Percentiles rank a stretch among this genome's conserved stretches.
These are phyloP conservation scores for Diogma glabrata DNA, from an alignment of 2,888 invertebrate genomes.

Conservation along the genomic window DNA sequence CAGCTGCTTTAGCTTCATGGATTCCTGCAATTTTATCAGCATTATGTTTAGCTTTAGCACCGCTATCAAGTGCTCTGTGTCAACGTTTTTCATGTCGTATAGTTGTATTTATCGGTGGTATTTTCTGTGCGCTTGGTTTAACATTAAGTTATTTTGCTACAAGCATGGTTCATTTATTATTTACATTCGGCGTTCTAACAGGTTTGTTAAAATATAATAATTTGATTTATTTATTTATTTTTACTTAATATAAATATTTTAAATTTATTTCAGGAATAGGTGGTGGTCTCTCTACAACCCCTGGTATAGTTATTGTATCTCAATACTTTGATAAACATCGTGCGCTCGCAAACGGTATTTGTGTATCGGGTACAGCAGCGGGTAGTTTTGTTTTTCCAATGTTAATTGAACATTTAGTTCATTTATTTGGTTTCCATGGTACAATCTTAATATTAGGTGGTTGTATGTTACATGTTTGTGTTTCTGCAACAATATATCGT, in stretches of 20 bases:
- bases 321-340: slow-evolving; percentile 70
- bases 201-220: slow-evolving; percentile 40
- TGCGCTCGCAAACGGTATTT: slow-evolving; percentile 67
- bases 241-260: too few species aligned
- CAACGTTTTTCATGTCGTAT: slow-evolving; percentile 55
- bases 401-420: slow-evolving; percentile 56
- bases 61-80: slow-evolving; percentile 60
- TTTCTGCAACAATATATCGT: slow-evolving; percentile 55
- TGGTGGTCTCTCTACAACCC: slow-evolving; percentile 66
- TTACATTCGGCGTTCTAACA: slow-evolving; percentile 60
- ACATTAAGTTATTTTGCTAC: slow-evolving; percentile 58
- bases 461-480: slow-evolving; percentile 64
- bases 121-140: slow-evolving; percentile 58
- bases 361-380: slow-evolving; percentile 68
- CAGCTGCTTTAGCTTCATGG: slow-evolving; percentile 67
- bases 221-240: not conserved
- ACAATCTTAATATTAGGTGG: slow-evolving; percentile 54
- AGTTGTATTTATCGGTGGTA: slow-evolving; percentile 60
- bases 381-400: slow-evolving; percentile 70
- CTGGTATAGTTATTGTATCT: slow-evolving; percentile 68
- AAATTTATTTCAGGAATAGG: slow-evolving; percentile 70
- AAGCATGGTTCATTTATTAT: slow-evolving; percentile 52
- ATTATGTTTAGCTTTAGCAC: slow-evolving; percentile 59
- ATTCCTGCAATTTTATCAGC: slow-evolving; percentile 68
- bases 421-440: slow-evolving; percentile 59